Conservation (phyloP, 2,113 vertebrate species). For the Syrrhaptes paradoxus region DNA sequence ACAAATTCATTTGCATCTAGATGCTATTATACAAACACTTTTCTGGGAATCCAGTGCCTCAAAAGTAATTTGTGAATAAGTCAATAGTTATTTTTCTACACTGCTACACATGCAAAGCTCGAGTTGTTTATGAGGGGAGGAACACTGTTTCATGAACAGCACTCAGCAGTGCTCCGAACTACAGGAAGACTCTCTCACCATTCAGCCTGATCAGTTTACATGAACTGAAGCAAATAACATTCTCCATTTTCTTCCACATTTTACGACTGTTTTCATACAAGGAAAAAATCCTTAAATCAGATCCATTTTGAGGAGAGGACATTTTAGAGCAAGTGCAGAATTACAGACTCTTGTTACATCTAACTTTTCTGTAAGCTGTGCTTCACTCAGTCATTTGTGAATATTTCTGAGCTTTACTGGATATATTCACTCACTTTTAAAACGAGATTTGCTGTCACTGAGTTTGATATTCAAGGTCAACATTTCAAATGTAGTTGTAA, state of each 20-base stretch:
- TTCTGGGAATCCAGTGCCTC: constrained; percentile 24
- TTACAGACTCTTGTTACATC: not conserved
- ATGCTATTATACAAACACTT: not conserved
- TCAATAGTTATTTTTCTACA: constrained; percentile 24
- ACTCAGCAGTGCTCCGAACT: not conserved
- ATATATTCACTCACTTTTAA: not conserved
- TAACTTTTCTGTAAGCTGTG: not conserved
- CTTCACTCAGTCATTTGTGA: not conserved
- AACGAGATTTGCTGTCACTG: not conserved
- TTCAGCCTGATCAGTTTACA: constrained; percentile 7
- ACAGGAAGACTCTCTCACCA: constrained; percentile 25
- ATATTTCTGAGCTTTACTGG: not conserved
- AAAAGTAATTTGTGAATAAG: constrained; percentile 26
- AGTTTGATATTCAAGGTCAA: not conserved
- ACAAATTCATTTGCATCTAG: not conserved
- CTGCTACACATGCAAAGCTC: not conserved
- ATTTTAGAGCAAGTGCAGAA: not conserved
- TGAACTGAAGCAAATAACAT: not conserved
- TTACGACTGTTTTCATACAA: not conserved
- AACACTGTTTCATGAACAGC: constrained; percentile 17
- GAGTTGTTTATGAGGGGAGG: constrained; percentile 15
- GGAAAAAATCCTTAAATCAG: not conserved
- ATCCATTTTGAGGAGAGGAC: not conserved
- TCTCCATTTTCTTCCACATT: not conserved
- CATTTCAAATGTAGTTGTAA: not conserved